Evolutionary conservation across 2,113 vertebrate species (phyloP), one percentile per base, ranked within the genome.

Genomic region (Pungitius pungitius): DNA sequence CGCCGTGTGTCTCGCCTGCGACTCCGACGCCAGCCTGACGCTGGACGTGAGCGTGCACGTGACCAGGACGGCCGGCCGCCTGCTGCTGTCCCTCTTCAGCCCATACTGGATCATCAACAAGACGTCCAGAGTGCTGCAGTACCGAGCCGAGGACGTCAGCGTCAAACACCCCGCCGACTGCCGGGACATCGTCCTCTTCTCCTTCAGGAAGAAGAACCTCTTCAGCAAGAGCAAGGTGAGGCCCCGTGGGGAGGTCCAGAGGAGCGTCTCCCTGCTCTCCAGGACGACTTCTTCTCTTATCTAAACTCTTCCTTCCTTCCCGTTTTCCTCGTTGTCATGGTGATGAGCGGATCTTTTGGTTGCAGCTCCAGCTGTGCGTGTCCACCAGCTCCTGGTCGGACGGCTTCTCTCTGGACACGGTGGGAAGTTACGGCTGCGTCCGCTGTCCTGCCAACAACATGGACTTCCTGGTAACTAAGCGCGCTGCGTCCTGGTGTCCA

Each of bases 81-180:
- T 96, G 73, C 70, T 96, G 69, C 75, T 98, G 30, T 96, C 97
- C 0, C 80, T 99, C 35, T 99, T 95, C 77, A 97, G 97, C 52
- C 97, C 98, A 0, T 99, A 98, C 39, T 99, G 98, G 98, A 94
- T 99, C 47, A 97, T 99, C 90, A 99, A 99, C 89, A 98, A 97
- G 86, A 99, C 98, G 0, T 95, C 94, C 0, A 93, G 97, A 0
- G 88, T 99, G 27, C 95, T 99, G 10, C 98, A 97, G 90, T 99
- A 99, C 90, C 84, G 85, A n/a, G 94, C 96, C 0, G 97, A 99
- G 68, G 96, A 98, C 20, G 51, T 88, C 8, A 91, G 92, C 0
- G 89, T 98, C 76, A 99, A 99, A 42, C 98, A 99, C 65, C 95
- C 98, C 0, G 93, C 97, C 0, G 96, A 99, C 82, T 95, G 87